A percentile compares a stretch with the other conserved stretches of the same genome.
These are phyloP conservation scores for Halyomorpha halys DNA, from an alignment of 1,140 invertebrate genomes.

Conservation along the genomic window DNA sequence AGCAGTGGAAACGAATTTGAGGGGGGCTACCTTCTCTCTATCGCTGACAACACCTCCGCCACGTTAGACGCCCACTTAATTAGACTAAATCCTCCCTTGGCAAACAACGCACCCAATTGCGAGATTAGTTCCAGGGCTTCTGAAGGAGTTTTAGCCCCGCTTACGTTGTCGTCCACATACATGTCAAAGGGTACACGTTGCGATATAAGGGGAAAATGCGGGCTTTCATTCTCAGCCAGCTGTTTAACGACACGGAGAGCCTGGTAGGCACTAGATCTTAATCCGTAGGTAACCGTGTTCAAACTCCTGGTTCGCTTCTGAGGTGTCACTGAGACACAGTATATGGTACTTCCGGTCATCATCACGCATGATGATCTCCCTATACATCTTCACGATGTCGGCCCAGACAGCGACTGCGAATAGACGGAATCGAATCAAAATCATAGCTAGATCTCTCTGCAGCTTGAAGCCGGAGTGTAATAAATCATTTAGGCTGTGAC, in stretches of 20 bases:
- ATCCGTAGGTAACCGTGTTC: constrained; percentile 35
- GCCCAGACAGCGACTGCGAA: too few species aligned
- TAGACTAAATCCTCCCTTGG: constrained; percentile 25
- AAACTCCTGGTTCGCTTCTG: constrained; percentile 29
- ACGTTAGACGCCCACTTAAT: constrained; percentile 25
- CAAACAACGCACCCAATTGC: constrained; percentile 25
- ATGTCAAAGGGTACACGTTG: constrained; percentile 34
- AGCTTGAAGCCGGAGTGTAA: too few species aligned
- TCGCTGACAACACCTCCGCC: neutral
- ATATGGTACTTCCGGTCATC: constrained; percentile 25
- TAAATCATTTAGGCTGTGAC: too few species aligned
- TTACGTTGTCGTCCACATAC: constrained; percentile 40
- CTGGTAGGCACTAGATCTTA: constrained; percentile 33
- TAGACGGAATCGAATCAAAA: too few species aligned
- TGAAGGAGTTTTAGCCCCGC: constrained; percentile 30
- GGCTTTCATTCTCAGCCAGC: constrained; percentile 31
- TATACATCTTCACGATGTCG: too few species aligned
- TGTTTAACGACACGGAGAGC: constrained; percentile 34
- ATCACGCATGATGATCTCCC: constrained; percentile 32
- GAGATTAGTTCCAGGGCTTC: constrained; percentile 26
- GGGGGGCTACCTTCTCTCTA: constrained; percentile 29
- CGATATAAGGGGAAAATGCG: constrained; percentile 29
- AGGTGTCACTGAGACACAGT: constrained; percentile 28
- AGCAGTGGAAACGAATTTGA: constrained; percentile 35
- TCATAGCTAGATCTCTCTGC: too few species aligned